Evolutionary conservation across 1,140 invertebrate genomes (phyloP).

Genomic region (Probaryconus sp.): DNA sequence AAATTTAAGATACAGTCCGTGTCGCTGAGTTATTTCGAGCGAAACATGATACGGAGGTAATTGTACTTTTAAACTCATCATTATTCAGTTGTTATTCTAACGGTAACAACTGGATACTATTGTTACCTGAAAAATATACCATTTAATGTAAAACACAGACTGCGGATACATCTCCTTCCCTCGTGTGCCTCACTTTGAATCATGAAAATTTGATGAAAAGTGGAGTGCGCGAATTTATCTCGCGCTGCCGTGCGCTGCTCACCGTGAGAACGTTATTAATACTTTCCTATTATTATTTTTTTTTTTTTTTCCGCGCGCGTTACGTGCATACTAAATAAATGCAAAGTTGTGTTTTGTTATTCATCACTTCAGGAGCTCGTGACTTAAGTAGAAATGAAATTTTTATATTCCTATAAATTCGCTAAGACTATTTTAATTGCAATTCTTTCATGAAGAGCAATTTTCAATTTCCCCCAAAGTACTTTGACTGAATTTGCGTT

Average conservation of each 20-base stretch:
- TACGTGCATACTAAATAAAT: too few species aligned
- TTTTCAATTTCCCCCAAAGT: too few species aligned
- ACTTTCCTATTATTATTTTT: too few species aligned
- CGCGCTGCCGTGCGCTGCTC: too few species aligned
- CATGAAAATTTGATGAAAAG: slow-evolving; percentile 25
- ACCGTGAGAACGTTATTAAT: slow-evolving; percentile 26
- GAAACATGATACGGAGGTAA: slow-evolving; percentile 2
- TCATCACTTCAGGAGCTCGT: too few species aligned
- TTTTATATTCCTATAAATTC: too few species aligned
- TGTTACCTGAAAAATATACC: slow-evolving; percentile 39
- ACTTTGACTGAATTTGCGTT: too few species aligned
- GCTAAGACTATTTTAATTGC: too few species aligned
- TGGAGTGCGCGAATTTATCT: slow-evolving; percentile 27
- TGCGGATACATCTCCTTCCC: slow-evolving; percentile 14
- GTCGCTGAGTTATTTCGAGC: background rate
- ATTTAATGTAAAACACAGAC: slow-evolving; percentile 11
- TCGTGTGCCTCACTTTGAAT: slow-evolving; percentile 34
- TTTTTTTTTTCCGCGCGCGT: background rate
- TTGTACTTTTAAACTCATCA: slow-evolving; percentile 19
- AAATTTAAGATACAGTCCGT: too few species aligned
- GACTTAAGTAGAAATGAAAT: too few species aligned
- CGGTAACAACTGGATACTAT: slow-evolving; percentile 38
- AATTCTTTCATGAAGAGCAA: too few species aligned
- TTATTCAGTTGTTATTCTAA: slow-evolving; percentile 50
- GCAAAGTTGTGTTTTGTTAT: too few species aligned